Evolutionary conservation across 2,888 invertebrate genomes (phyloP).

Genomic region (Drosophila gaucha): DNA sequence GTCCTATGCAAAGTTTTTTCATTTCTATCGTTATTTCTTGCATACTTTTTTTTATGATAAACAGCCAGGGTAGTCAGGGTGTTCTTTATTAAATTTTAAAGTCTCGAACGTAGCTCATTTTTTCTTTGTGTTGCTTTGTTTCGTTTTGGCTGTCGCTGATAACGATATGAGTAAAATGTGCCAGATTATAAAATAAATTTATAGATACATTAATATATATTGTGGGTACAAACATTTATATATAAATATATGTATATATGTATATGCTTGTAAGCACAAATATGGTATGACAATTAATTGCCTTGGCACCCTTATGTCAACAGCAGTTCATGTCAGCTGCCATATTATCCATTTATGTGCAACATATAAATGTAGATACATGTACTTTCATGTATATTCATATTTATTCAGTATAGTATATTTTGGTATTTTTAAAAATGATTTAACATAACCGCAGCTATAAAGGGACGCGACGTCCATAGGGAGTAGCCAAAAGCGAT

Average conservation of each 20-base stretch:
- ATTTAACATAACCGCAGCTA: conserved; percentile 36
- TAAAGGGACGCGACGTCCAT: no score
- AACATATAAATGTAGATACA: conserved; percentile 5
- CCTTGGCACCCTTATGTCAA: conserved; percentile 42
- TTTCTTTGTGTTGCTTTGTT: conserved; percentile 5
- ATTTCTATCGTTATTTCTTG: conserved; percentile 5
- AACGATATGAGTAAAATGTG: conserved; percentile 15
- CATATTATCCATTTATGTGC: conserved; percentile 39
- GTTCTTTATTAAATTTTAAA: conserved; percentile 60
- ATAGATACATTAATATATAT: conserved; percentile 9
- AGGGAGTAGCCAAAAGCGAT: no score
- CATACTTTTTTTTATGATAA: conserved; percentile 9
- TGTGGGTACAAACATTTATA: no score
- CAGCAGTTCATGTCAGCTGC: conserved; percentile 31
- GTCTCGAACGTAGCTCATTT: conserved; percentile 1
- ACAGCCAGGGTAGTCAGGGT: conserved; percentile 6
- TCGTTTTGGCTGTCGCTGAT: conserved; percentile 30
- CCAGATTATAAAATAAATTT: conserved; percentile 40
- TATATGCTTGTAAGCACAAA: conserved; percentile 15
- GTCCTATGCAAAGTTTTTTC: conserved; percentile 14
- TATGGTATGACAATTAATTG: conserved; percentile 58
- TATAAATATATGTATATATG: not conserved
- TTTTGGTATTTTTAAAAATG: conserved; percentile 42
- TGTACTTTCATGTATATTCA: conserved; percentile 20
- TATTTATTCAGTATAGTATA: conserved; percentile 30